Evolutionary conservation across 2,113 vertebrate species (phyloP), one percentile per base, ranked within the genome.

Genomic region (Rallus limicola): DNA sequence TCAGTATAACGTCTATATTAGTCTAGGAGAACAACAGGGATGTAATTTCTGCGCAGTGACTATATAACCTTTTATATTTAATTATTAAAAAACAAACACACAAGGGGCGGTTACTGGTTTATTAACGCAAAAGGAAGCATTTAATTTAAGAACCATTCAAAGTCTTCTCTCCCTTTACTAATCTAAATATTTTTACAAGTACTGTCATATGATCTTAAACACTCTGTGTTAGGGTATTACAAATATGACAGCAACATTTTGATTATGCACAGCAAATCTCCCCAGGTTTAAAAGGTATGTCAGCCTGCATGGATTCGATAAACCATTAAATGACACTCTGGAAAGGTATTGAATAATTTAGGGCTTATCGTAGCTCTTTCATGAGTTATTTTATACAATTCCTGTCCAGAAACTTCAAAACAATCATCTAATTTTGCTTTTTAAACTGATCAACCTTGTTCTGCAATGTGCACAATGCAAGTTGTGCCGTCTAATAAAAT

Each of bases 301-400:
- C 95, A 95, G 55, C 63, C 95, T 95, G 94, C 74, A 90, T 33
- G 84, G 31, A 70, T 89, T 78, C 5, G 7, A 95, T 86, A 96
- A 95, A 95, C 95, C 63, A 78, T 26, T 76, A 91, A 96, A 90
- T 85, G 95, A 86, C 90, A 87, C 50, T 60, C 67, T 65, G 67
- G 77, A 92, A 94, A 96, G 76, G 71, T 89, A 81, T 0, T 96
- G 93, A 96, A 97, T 96, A 96, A 96, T 96, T 96, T 90, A 96
- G 72, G 84, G 46, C 62, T 75, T 86, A 42, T 58, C 88, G 59
- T 2, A 93, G 62, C 59, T 82, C 71, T 75, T 90, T 82, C 76
- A 26, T 33, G 56, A 92, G 88, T 38, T 46, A 62, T 93, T 94
- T 92, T 80, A 80, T 28, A 34, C 42, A 68, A 71, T 59, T 69